Evolutionary conservation across 1,140 invertebrate species (phyloP).

Genomic region (Rhizoglyphus robini): DNA sequence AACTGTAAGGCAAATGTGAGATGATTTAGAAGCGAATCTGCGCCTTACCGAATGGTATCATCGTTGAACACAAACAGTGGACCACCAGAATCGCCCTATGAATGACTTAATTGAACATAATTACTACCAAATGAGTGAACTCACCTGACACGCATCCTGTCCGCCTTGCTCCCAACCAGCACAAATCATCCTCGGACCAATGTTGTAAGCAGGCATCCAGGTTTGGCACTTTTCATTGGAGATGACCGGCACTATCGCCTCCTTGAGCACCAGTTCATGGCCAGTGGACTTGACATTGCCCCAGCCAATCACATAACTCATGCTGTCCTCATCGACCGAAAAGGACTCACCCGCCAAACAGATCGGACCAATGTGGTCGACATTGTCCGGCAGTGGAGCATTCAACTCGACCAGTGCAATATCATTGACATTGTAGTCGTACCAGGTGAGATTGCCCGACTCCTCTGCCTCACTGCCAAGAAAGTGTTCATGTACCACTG

Average conservation of each 20-base stretch:
- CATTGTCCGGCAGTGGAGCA: constrained; percentile 39
- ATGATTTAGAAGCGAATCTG: not conserved
- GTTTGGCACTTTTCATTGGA: constrained; percentile 18
- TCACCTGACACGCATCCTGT: constrained; percentile 30
- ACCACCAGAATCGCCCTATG: constrained; percentile 25
- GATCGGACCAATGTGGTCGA: constrained; percentile 35
- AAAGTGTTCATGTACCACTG: constrained; percentile 21
- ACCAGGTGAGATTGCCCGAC: constrained; percentile 7
- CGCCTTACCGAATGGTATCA: not conserved
- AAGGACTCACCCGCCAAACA: constrained; percentile 29
- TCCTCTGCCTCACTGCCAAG: not conserved
- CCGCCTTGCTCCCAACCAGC: constrained; percentile 29
- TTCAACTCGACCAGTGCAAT: constrained; percentile 47
- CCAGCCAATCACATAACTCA: constrained; percentile 23
- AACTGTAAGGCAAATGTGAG: constrained; percentile 27
- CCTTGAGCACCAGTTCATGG: constrained; percentile 23
- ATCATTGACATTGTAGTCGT: constrained; percentile 37
- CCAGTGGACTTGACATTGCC: constrained; percentile 20
- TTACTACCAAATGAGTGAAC: too few species aligned
- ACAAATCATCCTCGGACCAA: constrained; percentile 29
- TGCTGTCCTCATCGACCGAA: constrained; percentile 20
- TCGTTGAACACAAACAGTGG: constrained; percentile 15
- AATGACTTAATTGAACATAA: constrained; percentile 20
- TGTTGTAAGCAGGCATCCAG: constrained; percentile 18
- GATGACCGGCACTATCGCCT: constrained; percentile 23